Evolutionary conservation across 2,888 invertebrate species (phyloP).

Genomic region (Phyllotreta cruciferae): DNA sequence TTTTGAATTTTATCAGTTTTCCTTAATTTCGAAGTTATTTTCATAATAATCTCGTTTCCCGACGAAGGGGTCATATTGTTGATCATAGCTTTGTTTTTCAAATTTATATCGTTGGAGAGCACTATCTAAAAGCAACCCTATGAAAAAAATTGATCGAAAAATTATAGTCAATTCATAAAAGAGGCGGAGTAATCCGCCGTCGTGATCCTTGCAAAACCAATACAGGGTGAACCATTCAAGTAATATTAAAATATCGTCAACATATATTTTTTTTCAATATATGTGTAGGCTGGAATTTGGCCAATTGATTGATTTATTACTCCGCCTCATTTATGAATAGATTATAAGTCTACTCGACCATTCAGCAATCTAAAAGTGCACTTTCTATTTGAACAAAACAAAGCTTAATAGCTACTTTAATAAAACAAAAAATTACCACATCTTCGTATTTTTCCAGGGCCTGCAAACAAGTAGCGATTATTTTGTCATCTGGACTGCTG

Average conservation of each 20-base stretch:
- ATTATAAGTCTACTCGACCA: no score
- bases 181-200: no score
- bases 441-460: constrained; percentile 62
- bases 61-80: constrained; percentile 59
- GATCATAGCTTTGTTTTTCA: constrained; percentile 65
- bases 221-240: no score
- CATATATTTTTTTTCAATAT: no score
- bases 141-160: neutral
- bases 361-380: no score
- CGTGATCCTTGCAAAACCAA: no score
- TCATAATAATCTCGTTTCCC: constrained; percentile 47
- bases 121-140: constrained; percentile 60
- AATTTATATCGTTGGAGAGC: constrained; percentile 66
- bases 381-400: no score
- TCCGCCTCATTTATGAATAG: constrained; percentile 10
- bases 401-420: neutral
- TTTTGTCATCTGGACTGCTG: constrained; percentile 66
- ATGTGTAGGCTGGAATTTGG: no score
- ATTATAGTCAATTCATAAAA: no score
- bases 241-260: no score
- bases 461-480: constrained; percentile 67
- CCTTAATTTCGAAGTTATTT: constrained; percentile 37
- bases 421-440: constrained; percentile 59
- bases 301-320: no score
- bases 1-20: constrained; percentile 41